These are phyloP conservation scores for Ctenoplectra terminalis DNA, from an alignment of 1,140 invertebrate species.

Conservation along the genomic window DNA sequence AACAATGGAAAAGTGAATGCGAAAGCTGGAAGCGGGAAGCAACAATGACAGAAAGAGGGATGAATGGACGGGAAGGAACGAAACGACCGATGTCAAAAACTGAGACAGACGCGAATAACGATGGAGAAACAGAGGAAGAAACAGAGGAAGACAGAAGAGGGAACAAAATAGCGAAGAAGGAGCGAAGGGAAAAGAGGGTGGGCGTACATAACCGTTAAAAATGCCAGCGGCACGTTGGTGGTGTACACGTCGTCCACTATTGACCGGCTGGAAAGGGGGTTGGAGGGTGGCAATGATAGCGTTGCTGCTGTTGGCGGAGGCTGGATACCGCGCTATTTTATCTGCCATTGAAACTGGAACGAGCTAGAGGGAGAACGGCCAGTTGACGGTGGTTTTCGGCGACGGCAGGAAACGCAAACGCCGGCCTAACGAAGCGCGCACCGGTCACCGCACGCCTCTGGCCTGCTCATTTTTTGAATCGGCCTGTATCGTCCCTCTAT, in stretches of 20 bases:
- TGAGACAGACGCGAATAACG: slow-evolving; percentile 20
- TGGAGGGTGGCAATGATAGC: slow-evolving; percentile 19
- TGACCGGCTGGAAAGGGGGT: slow-evolving; percentile 52
- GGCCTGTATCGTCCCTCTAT: background rate
- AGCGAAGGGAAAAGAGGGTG: background rate
- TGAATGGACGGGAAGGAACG: background rate
- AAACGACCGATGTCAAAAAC: background rate
- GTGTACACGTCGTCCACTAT: slow-evolving; percentile 63
- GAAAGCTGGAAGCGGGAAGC: slow-evolving; percentile 20
- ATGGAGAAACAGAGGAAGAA: background rate
- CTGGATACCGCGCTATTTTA: slow-evolving; percentile 66
- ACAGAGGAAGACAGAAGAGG: background rate
- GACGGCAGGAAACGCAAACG: slow-evolving; percentile 62
- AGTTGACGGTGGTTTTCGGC: slow-evolving; percentile 59
- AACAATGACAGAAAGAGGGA: background rate
- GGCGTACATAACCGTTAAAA: slow-evolving; percentile 59
- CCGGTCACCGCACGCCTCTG: slow-evolving; percentile 9
- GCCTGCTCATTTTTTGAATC: background rate
- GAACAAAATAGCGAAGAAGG: slow-evolving; percentile 9
- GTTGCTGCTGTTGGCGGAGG: slow-evolving; percentile 49
- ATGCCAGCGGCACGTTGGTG: slow-evolving; percentile 59
- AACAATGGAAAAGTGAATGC: slow-evolving; percentile 34
- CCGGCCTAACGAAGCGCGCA: slow-evolving; percentile 59
- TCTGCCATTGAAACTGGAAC: slow-evolving; percentile 69
- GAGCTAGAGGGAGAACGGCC: slow-evolving; percentile 33